Conservation (phyloP, 2,113 vertebrate genomes). For the Acinonyx jubatus region DNA sequence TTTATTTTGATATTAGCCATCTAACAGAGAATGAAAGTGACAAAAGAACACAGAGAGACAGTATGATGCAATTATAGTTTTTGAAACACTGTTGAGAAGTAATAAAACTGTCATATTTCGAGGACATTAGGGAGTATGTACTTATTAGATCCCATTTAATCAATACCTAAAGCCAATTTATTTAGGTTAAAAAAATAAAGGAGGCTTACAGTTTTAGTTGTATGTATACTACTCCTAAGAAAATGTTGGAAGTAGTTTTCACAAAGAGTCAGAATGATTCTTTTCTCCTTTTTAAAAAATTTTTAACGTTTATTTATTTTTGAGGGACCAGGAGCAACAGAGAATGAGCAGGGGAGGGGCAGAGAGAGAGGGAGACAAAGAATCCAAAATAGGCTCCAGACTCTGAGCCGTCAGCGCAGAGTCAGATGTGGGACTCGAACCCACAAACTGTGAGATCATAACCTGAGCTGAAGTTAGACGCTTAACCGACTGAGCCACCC, state of each 20-base stretch:
- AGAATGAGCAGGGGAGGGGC: no score
- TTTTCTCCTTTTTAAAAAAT: no score
- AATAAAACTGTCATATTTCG: not conserved
- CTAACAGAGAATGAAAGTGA: not conserved
- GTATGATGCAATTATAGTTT: not conserved
- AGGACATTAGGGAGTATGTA: not conserved
- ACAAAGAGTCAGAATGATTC: not conserved
- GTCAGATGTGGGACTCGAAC: no score
- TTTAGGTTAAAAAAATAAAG: slow-evolving; percentile 1
- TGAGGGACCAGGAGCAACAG: no score
- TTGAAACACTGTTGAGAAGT: not conserved
- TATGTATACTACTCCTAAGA: not conserved
- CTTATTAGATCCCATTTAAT: not conserved
- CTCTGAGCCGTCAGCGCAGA: no score
- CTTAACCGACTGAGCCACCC: no score
- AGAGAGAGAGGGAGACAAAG: no score
- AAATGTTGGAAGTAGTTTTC: not conserved
- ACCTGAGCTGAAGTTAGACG: no score
- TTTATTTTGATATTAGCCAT: not conserved
- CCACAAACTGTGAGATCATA: no score
- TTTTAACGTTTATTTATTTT: no score
- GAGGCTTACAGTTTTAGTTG: not conserved
- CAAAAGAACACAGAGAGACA: not conserved
- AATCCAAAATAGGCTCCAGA: no score
- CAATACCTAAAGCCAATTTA: not conserved